Conservation (phyloP, 2,888 invertebrate species). For the Vanessa cardui region DNA sequence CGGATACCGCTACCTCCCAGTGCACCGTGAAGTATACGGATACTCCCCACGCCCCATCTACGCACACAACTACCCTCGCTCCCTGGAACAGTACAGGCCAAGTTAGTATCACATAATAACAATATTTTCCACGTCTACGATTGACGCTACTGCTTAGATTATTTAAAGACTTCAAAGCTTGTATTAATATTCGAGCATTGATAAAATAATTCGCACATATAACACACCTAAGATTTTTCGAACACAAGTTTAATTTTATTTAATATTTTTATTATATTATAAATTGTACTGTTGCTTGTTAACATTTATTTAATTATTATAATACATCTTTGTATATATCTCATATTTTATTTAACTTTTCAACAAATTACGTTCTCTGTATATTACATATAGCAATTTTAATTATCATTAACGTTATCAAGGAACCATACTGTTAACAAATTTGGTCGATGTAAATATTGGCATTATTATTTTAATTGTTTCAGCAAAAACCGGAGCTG, state of each 20-base stretch:
- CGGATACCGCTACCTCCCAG: slow-evolving; percentile 95
- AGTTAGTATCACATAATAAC: slow-evolving; percentile 84
- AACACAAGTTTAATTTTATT: slow-evolving; percentile 32
- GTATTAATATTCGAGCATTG: slow-evolving; percentile 26
- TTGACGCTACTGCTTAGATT: slow-evolving; percentile 17
- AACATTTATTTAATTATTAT: slow-evolving; percentile 3
- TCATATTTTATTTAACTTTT: not conserved
- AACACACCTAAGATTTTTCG: slow-evolving; percentile 34
- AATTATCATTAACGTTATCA: no score
- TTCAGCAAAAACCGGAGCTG: slow-evolving; percentile 74
- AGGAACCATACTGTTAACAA: not conserved
- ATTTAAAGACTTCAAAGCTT: slow-evolving; percentile 30
- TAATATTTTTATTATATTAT: slow-evolving; percentile 20
- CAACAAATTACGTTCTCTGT: not conserved
- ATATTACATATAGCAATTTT: not conserved
- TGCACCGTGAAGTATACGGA: slow-evolving; percentile 94
- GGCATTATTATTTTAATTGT: slow-evolving; percentile 70
- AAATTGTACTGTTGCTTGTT: slow-evolving; percentile 6
- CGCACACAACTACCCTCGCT: slow-evolving; percentile 91
- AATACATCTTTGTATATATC: slow-evolving; percentile 4
- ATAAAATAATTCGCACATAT: slow-evolving; percentile 30
- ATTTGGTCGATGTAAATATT: slow-evolving; percentile 46
- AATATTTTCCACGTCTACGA: slow-evolving; percentile 29
- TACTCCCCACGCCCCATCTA: slow-evolving; percentile 94
- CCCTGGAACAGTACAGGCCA: slow-evolving; percentile 90